Evolutionary conservation across 2,888 invertebrate genomes (phyloP).

Genomic region (Agrochola circellaris): DNA sequence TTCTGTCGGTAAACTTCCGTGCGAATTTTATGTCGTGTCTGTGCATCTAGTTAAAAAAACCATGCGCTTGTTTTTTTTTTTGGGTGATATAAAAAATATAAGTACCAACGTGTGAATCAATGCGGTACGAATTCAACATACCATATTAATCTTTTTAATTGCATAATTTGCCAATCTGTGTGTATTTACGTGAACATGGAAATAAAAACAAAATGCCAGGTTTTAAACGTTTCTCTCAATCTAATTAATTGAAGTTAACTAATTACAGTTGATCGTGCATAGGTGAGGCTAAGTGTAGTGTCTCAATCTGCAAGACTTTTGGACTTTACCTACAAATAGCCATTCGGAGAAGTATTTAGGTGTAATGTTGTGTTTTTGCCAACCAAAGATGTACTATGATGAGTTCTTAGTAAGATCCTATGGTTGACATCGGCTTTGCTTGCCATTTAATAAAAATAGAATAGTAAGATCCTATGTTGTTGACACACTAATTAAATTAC

Average conservation of each 20-base stretch:
- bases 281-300: slow-evolving; percentile 25
- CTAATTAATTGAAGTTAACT: slow-evolving; percentile 31
- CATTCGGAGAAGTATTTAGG: slow-evolving; percentile 13
- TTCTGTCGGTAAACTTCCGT: slow-evolving; percentile 77
- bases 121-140: not conserved
- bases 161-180: slow-evolving; percentile 2
- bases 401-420: not conserved
- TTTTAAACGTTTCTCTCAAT: slow-evolving; percentile 32
- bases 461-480: not conserved
- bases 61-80: slow-evolving; percentile 5
- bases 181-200: not conserved
- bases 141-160: slow-evolving; percentile 4
- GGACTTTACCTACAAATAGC: slow-evolving; percentile 13
- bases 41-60: slow-evolving; percentile 34
- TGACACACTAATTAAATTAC: not conserved
- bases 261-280: slow-evolving; percentile 29
- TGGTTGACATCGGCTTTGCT: not conserved
- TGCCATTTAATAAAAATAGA: not conserved
- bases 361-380: slow-evolving; percentile 18
- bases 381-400: slow-evolving; percentile 8
- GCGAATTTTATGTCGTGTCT: slow-evolving; percentile 76
- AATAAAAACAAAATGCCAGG: slow-evolving; percentile 23
- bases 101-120: slow-evolving; percentile 29
- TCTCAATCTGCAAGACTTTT: slow-evolving; percentile 39
- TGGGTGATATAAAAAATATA: not conserved